phyloP scores from a whole-genome alignment of 2,797 vertebrate species.

The Chelmon rostratus region DNA sequence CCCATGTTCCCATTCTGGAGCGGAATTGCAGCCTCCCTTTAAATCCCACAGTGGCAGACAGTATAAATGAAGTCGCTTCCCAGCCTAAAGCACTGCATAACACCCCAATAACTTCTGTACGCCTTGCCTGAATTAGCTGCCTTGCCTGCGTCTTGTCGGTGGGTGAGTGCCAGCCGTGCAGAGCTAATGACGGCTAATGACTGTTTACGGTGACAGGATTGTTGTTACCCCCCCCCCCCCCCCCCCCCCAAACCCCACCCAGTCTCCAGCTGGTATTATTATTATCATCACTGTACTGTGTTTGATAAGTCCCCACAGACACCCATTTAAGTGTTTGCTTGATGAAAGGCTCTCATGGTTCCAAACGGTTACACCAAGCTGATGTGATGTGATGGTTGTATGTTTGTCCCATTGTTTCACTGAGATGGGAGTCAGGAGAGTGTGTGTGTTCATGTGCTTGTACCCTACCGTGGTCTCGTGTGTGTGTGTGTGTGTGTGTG shows the following conservation, averaged over 20 bases:
- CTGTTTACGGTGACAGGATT: slow-evolving; percentile 79
- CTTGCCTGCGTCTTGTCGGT: slow-evolving; percentile 60
- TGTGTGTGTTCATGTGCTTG: slow-evolving; percentile 43
- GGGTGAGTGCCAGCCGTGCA: slow-evolving; percentile 72
- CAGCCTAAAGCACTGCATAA: slow-evolving; percentile 66
- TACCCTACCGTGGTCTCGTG: slow-evolving; percentile 29
- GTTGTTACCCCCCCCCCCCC: slow-evolving; percentile 61
- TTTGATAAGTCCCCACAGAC: slow-evolving; percentile 75
- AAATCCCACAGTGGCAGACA: slow-evolving; percentile 74
- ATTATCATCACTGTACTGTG: slow-evolving; percentile 55
- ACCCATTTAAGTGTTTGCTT: slow-evolving; percentile 65
- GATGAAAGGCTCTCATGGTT: slow-evolving; percentile 67
- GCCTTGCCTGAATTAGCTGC: slow-evolving; percentile 65
- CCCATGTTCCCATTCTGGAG: slow-evolving; percentile 63
- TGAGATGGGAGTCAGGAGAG: slow-evolving; percentile 45
- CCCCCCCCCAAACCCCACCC: slow-evolving; percentile 12
- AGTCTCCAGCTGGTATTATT: slow-evolving; percentile 76
- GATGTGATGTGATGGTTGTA: slow-evolving; percentile 61
- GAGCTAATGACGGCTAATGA: slow-evolving; percentile 80
- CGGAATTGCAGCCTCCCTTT: slow-evolving; percentile 51
- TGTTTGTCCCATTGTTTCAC: slow-evolving; percentile 59
- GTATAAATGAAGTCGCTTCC: slow-evolving; percentile 71
- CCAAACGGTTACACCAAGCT: slow-evolving; percentile 54
- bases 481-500: slow-evolving; percentile 37
- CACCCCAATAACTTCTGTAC: slow-evolving; percentile 74